These are phyloP conservation scores for Glyptemys insculpta DNA, from an alignment of 2,797 vertebrate species.

Conservation along the genomic window DNA sequence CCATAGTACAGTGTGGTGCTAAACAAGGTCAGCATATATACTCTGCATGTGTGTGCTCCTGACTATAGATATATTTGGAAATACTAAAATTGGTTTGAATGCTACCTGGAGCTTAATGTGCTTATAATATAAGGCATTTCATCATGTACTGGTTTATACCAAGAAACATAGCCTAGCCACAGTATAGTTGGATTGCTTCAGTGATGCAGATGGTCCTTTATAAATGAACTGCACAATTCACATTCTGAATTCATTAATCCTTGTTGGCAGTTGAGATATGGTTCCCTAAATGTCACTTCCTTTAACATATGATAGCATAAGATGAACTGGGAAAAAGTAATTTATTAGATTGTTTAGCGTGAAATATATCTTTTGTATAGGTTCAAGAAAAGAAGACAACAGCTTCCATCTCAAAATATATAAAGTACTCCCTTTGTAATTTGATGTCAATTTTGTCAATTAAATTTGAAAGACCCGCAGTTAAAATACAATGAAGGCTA, in stretches of 20 bases:
- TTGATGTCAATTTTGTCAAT: slow-evolving; percentile 50
- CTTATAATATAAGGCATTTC: slow-evolving; percentile 35
- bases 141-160: slow-evolving; percentile 14
- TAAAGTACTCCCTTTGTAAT: slow-evolving; percentile 14
- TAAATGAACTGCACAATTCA: slow-evolving; percentile 51
- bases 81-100: slow-evolving; percentile 29
- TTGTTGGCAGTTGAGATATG: slow-evolving; percentile 56
- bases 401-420: slow-evolving; percentile 34
- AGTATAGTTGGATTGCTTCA: slow-evolving; percentile 25
- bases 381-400: background rate
- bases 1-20: background rate
- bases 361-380: slow-evolving; percentile 27
- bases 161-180: background rate
- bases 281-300: slow-evolving; percentile 62
- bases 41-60: background rate
- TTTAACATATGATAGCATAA: slow-evolving; percentile 65
- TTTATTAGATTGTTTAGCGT: slow-evolving; percentile 55
- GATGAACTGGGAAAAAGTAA: slow-evolving; percentile 49
- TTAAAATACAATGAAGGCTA: background rate
- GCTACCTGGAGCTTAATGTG: slow-evolving; percentile 34
- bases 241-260: slow-evolving; percentile 58
- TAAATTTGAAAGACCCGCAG: slow-evolving; percentile 36
- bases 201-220: slow-evolving; percentile 36
- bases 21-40: slow-evolving; percentile 12
- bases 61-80: background rate